Percentiles rank a stretch among this genome's conserved stretches.
Conservation (phyloP, 2,797 vertebrate species). For the Halcyon leucocephala region DNA sequence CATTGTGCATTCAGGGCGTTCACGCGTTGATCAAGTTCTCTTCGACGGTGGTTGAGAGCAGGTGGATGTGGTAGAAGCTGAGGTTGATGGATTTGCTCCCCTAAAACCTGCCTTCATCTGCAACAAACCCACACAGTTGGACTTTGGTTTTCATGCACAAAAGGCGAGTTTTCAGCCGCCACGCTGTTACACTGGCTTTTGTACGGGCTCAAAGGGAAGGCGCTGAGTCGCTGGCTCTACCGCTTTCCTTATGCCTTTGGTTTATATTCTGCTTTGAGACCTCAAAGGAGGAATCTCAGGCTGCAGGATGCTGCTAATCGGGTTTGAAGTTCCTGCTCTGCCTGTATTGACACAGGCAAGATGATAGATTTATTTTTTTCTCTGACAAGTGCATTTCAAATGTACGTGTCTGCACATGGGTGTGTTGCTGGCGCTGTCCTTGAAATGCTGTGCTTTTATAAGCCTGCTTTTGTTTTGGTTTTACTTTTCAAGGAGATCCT, state of each 20-base stretch:
- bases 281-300: conserved; percentile 45
- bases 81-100: background rate
- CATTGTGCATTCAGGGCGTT: background rate
- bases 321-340: conserved; percentile 62
- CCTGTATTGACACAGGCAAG: conserved; percentile 24
- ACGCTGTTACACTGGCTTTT: rapidly evolving
- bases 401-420: conserved; percentile 11
- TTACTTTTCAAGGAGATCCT: conserved; percentile 7
- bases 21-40: background rate
- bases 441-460: conserved; percentile 17
- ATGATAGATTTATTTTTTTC: conserved; percentile 21
- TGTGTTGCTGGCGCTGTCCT: background rate
- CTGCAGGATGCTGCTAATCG: conserved; percentile 57
- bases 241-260: background rate
- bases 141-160: background rate
- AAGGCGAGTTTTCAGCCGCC: background rate
- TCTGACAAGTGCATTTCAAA: conserved; percentile 9
- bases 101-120: background rate
- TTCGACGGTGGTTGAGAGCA: rapidly evolving
- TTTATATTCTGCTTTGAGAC: conserved; percentile 35
- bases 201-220: background rate
- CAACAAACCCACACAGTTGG: background rate
- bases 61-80: background rate
- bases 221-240: background rate
- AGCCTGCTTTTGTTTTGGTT: conserved; percentile 7